phyloP scores from a whole-genome alignment of 2,797 vertebrate species.

The Melanotaenia boesemani region DNA sequence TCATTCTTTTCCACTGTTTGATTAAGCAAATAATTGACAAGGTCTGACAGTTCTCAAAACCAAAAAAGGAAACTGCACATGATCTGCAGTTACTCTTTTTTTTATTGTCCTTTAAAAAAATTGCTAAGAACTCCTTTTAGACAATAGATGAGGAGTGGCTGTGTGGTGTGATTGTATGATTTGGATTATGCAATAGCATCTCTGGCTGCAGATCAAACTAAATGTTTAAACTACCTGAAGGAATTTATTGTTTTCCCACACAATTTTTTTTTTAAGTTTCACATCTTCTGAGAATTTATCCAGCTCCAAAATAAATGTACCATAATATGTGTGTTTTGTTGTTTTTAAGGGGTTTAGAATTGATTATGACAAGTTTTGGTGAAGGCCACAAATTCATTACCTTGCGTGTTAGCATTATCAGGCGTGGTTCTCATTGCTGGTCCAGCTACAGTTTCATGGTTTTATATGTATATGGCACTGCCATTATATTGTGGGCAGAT shows the following conservation, averaged over 20 bases:
- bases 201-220: conserved; percentile 49
- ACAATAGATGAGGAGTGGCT: conserved; percentile 55
- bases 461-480: conserved; percentile 50
- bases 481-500: conserved; percentile 50
- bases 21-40: conserved; percentile 80
- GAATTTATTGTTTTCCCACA: conserved; percentile 41
- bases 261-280: conserved; percentile 11
- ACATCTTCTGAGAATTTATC: conserved; percentile 28
- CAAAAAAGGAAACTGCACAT: conserved; percentile 15
- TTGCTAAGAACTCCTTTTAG: conserved; percentile 31
- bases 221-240: conserved; percentile 45
- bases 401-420: conserved; percentile 51
- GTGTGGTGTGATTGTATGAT: conserved; percentile 20
- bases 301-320: background rate
- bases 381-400: conserved; percentile 15
- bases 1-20: conserved; percentile 41
- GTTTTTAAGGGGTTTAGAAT: conserved; percentile 8
- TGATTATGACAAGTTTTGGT: background rate
- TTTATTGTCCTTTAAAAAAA: conserved; percentile 38
- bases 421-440: conserved; percentile 66
- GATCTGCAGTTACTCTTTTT: conserved; percentile 2
- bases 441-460: conserved; percentile 36
- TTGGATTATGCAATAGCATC: conserved; percentile 49
- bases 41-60: conserved; percentile 30
- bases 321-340: background rate